phyloP scores from a whole-genome alignment of 2,113 vertebrate species.

The Sporophila hypoxantha region DNA sequence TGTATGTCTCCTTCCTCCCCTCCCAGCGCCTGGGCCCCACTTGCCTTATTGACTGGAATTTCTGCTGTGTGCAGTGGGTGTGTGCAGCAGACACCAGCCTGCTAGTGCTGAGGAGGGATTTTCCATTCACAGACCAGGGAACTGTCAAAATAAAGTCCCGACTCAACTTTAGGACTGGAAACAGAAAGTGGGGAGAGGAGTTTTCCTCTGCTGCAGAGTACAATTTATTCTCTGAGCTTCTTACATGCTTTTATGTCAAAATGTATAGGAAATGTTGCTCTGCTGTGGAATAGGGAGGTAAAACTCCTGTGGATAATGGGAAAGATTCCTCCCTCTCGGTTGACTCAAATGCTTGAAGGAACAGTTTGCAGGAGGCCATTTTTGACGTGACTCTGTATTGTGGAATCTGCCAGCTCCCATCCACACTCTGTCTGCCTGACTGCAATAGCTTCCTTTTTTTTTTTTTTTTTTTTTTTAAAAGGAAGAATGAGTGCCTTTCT shows the following conservation, averaged over 20 bases:
- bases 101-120: slow-evolving; percentile 60
- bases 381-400: slow-evolving; percentile 51
- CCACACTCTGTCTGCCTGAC: slow-evolving; percentile 32
- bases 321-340: neutral
- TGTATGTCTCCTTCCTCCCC: slow-evolving; percentile 62
- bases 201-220: neutral
- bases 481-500: slow-evolving; percentile 42
- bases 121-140: slow-evolving; percentile 61
- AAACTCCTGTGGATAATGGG: neutral
- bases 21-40: slow-evolving; percentile 59
- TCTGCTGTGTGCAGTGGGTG: slow-evolving; percentile 67
- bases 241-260: neutral
- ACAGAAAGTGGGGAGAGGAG: slow-evolving; percentile 16
- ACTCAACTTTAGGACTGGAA: slow-evolving; percentile 46
- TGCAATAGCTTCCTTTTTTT: slow-evolving; percentile 25
- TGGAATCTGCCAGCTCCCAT: slow-evolving; percentile 53
- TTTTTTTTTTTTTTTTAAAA: neutral
- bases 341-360: slow-evolving; percentile 23
- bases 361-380: slow-evolving; percentile 60
- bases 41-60: slow-evolving; percentile 66
- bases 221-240: neutral
- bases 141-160: slow-evolving; percentile 57
- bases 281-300: neutral
- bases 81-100: slow-evolving; percentile 59
- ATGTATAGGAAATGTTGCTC: neutral